These are phyloP conservation scores for Pogoniulus pusillus DNA, from an alignment of 2,797 vertebrate genomes.

Conservation along the genomic window DNA sequence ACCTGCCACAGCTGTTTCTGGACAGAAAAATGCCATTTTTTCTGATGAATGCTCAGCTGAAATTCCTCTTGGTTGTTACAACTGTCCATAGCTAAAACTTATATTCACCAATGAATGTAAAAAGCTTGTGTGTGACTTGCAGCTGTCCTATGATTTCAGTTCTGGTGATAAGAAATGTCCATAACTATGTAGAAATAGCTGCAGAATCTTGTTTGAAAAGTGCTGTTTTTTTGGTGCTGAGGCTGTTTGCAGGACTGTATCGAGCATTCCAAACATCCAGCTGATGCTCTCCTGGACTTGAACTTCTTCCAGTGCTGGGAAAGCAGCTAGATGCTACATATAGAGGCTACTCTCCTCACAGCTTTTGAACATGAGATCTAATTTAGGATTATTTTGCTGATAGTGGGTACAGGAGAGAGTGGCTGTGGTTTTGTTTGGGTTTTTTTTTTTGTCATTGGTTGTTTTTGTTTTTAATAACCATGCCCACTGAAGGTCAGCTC, in stretches of 20 bases:
- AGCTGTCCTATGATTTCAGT: neutral
- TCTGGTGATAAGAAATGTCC: neutral
- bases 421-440: fast-evolving
- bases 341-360: neutral
- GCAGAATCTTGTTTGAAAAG: neutral
- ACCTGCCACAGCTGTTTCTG: neutral
- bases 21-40: neutral
- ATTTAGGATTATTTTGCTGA: neutral
- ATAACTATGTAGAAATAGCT: neutral
- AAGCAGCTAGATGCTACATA: neutral
- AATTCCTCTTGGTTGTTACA: neutral
- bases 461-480: neutral
- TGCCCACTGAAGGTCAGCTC: neutral
- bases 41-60: neutral
- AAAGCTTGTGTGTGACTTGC: neutral
- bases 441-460: too few species aligned
- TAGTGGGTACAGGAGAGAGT: neutral
- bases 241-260: neutral
- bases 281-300: neutral
- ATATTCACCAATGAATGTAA: neutral
- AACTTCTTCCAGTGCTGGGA: neutral
- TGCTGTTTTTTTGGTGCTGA: neutral
- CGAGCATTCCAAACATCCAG: neutral
- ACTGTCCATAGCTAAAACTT: neutral
- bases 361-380: neutral